A percentile compares a stretch with the other conserved stretches of the same genome.
Evolutionary conservation across 2,888 invertebrate species (phyloP).

Genomic region (Dryomyza anilis): DNA sequence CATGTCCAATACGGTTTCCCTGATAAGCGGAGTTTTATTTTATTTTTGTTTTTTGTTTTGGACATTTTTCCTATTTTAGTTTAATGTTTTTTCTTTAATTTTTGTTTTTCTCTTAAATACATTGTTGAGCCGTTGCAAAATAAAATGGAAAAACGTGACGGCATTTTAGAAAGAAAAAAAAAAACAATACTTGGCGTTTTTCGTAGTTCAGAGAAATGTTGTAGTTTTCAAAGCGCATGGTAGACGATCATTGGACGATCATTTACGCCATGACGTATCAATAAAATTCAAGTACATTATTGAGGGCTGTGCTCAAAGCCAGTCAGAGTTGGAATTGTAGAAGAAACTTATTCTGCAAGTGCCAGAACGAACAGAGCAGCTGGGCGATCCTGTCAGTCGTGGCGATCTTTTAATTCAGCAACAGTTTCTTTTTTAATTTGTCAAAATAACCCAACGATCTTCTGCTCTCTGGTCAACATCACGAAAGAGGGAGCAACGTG

Average conservation of each 20-base stretch:
- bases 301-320: not conserved
- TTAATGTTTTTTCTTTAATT: not conserved
- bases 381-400: not conserved
- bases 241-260: not conserved
- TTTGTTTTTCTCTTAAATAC: not conserved
- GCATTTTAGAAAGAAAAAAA: constrained; percentile 6
- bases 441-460: no score
- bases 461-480: no score
- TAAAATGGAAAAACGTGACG: constrained; percentile 25
- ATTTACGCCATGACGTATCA: constrained; percentile 12
- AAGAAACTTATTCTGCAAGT: not conserved
- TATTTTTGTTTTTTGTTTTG: not conserved
- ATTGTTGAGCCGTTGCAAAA: not conserved
- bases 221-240: not conserved
- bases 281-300: constrained; percentile 10
- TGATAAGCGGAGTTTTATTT: constrained; percentile 39
- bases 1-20: constrained; percentile 53
- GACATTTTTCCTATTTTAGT: not conserved
- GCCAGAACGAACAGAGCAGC: not conserved
- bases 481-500: no score
- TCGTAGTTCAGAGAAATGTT: constrained; percentile 3
- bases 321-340: not conserved
- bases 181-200: not conserved
- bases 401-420: no score
- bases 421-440: no score